Conservation (phyloP, 2,888 invertebrate genomes). For the Artemia sp. region DNA sequence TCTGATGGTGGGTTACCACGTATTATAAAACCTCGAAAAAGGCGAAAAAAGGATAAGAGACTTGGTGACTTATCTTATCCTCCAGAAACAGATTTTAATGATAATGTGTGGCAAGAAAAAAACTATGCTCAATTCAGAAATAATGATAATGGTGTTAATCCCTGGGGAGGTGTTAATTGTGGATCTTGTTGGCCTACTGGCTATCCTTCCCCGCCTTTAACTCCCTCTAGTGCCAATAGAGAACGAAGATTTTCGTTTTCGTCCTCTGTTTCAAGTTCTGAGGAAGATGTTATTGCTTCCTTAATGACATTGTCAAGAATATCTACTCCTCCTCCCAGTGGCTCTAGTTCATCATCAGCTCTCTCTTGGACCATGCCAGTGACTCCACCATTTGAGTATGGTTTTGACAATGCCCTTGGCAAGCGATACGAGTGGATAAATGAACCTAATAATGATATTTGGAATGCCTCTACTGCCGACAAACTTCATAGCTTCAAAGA, state of each 20-base stretch:
- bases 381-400: slow-evolving; percentile 30
- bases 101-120: neutral
- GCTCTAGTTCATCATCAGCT: slow-evolving; percentile 23
- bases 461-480: slow-evolving; percentile 1
- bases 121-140: neutral
- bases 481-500: too few species aligned
- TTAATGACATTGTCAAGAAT: slow-evolving; percentile 10
- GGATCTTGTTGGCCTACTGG: neutral
- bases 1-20: slow-evolving; percentile 63
- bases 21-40: slow-evolving; percentile 71
- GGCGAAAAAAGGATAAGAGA: slow-evolving; percentile 60
- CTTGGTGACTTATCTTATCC: slow-evolving; percentile 11
- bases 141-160: neutral
- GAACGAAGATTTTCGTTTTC: slow-evolving; percentile 1
- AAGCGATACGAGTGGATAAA: slow-evolving; percentile 7
- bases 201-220: slow-evolving; percentile 9
- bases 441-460: neutral
- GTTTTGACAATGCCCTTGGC: neutral
- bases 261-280: neutral
- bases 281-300: slow-evolving; percentile 8
- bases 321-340: slow-evolving; percentile 17
- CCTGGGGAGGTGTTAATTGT: neutral
- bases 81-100: neutral
- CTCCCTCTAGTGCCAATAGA: slow-evolving; percentile 8
- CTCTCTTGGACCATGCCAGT: slow-evolving; percentile 23